Evolutionary conservation across 2,113 vertebrate species (phyloP).

Genomic region (Catharus minimus): DNA sequence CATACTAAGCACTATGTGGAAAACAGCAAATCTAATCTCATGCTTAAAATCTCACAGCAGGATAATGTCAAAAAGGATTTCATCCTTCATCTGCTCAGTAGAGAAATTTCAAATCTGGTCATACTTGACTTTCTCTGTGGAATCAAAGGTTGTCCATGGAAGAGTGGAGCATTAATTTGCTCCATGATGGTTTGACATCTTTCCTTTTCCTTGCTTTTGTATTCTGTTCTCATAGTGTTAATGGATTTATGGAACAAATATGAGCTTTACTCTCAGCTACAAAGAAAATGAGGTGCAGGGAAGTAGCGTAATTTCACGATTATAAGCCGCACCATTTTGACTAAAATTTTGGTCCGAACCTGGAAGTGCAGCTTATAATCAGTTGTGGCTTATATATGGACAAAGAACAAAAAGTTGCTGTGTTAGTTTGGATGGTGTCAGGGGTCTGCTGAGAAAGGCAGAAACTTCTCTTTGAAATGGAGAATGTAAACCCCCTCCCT

Average conservation of each 20-base stretch:
- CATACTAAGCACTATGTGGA: background rate
- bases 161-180: constrained; percentile 12
- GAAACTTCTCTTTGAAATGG: too few relatives aligned
- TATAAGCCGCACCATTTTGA: too few relatives aligned
- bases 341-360: too few relatives aligned
- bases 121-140: constrained; percentile 3
- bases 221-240: constrained; percentile 47
- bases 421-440: too few relatives aligned
- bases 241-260: background rate
- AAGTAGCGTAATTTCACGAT: background rate
- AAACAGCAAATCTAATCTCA: constrained; percentile 21
- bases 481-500: too few relatives aligned
- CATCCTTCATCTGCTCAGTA: background rate
- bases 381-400: too few relatives aligned
- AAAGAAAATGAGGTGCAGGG: background rate
- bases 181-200: background rate
- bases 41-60: constrained; percentile 35
- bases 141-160: background rate
- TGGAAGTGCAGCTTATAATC: too few relatives aligned
- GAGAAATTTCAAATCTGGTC: constrained; percentile 13
- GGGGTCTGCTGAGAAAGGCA: too few relatives aligned
- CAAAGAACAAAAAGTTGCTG: too few relatives aligned
- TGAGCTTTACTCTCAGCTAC: background rate
- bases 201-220: constrained; percentile 27
- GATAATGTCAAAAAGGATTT: constrained; percentile 39